These are phyloP conservation scores for Peromyscus nudipes DNA, from an alignment of 2,797 vertebrate genomes.

Conservation along the genomic window DNA sequence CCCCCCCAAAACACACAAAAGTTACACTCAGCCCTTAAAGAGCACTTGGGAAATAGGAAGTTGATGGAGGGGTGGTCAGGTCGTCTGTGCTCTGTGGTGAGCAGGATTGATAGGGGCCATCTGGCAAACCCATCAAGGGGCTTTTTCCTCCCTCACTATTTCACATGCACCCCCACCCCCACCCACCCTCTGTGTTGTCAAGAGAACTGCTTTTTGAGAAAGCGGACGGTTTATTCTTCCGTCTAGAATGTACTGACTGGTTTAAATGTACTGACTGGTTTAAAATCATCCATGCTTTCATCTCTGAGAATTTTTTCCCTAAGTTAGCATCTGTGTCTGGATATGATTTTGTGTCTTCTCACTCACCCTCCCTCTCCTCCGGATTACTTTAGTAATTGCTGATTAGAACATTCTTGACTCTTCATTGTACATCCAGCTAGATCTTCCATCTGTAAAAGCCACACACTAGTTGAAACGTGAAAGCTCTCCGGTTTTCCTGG, in stretches of 20 bases:
- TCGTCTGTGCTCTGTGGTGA: not conserved
- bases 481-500: not conserved
- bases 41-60: not conserved
- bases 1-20: not conserved
- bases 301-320: not conserved
- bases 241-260: constrained; percentile 9
- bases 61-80: not conserved
- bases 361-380: not conserved
- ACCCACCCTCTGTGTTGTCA: not conserved
- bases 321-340: not conserved
- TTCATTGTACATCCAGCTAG: not conserved
- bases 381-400: not conserved
- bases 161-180: not conserved
- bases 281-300: not conserved
- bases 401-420: not conserved
- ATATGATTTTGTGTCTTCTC: not conserved
- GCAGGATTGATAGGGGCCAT: constrained; percentile 54
- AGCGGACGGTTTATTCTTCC: not conserved
- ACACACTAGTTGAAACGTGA: not conserved
- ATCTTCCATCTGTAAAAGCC: not conserved
- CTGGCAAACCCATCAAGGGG: constrained; percentile 12
- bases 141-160: not conserved
- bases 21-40: not conserved
- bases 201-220: not conserved
- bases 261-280: not conserved